Base-by-base conservation (phyloP, 2,797 vertebrate genomes). In the Scomberomorus guttatus region DNA sequence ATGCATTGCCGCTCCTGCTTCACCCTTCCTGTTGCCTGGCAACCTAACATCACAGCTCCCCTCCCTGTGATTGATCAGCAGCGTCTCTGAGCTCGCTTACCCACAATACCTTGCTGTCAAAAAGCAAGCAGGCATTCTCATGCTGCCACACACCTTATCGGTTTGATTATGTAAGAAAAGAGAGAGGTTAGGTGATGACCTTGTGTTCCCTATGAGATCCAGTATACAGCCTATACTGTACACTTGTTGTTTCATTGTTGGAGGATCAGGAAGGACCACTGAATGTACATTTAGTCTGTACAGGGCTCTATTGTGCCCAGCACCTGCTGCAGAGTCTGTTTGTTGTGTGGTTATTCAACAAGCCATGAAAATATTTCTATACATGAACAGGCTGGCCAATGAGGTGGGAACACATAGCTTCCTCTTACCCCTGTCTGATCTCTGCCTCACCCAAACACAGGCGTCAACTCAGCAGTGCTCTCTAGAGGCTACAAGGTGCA, bases 11-110 rank as follows among this genome's bases (percentile, higher is more conserved):
- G 86, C 83, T 82, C 79, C 81, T 91, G 86, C 84, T 86, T 86
- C 81, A 87, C 82, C 81, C 75, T 74, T 83, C 85, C 84, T 94
- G 95, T 95, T 95, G 92, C 95, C 80, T 89, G 83, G 95, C 91
- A 95, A 96, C 95, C 77, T 70, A 84, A 91, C 92, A 92, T 93
- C 93, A 94, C 85, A 84, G 87, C 85, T 77, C 87, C 74, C 73
- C 79, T 79, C 84, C 81, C 84, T 83, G 81, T 90, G 92, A 93
- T 93, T 93, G 93, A 94, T 95, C 93, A 90, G 86, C 87, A 79
- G 75, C 68, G 1, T 82, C 83, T 82, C 86, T 56, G 70, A 83
- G 85, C 81, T 60, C 48, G 58, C 85, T 80, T 93, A 89, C 92
- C 92, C 92, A 94, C 52, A 91, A 91, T 92, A 64, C 91, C 78